A percentile compares a stretch with the other conserved stretches of the same genome.
Conservation (phyloP, 2,888 invertebrate species). For the Eurytoma californica region DNA sequence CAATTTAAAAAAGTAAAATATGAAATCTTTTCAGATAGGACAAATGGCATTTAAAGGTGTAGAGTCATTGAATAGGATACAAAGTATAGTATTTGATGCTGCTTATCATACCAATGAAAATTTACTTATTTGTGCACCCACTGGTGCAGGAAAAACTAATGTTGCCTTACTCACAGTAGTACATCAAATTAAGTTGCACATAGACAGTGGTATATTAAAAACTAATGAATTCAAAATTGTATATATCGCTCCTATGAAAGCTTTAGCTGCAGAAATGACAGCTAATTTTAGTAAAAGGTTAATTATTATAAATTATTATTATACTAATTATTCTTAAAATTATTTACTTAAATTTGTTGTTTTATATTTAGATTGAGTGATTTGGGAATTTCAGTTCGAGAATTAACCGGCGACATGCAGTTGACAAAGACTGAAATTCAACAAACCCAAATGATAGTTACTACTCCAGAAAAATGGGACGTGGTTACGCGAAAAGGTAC, state of each 20-base stretch:
- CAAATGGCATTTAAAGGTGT: slow-evolving; percentile 92
- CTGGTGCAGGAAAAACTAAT: slow-evolving; percentile 99
- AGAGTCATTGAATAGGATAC: slow-evolving; percentile 92
- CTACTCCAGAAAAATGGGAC: slow-evolving; percentile 99
- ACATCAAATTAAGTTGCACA: slow-evolving; percentile 91
- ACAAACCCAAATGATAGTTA: slow-evolving; percentile 97
- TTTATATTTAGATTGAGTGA: slow-evolving; percentile 79
- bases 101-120: slow-evolving; percentile 98
- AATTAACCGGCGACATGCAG: slow-evolving; percentile 99
- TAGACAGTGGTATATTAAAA: slow-evolving; percentile 87
- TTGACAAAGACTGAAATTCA: slow-evolving; percentile 94
- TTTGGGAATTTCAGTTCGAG: slow-evolving; percentile 89
- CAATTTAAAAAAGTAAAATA: slow-evolving; percentile 27
- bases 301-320: not conserved
- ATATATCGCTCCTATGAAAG: slow-evolving; percentile 99
- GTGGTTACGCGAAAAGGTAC: slow-evolving; percentile 97
- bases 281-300: slow-evolving; percentile 86
- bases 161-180: slow-evolving; percentile 95
- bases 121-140: slow-evolving; percentile 97
- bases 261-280: slow-evolving; percentile 98
- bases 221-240: slow-evolving; percentile 98
- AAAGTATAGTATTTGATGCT: slow-evolving; percentile 95
- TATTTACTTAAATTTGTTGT: slow-evolving; percentile 9
- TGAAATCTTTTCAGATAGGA: slow-evolving; percentile 80
- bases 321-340: not conserved